A percentile compares a stretch with the other conserved stretches of the same genome.
Conservation (phyloP, 2,797 vertebrate species). For the Coreius guichenoti region DNA sequence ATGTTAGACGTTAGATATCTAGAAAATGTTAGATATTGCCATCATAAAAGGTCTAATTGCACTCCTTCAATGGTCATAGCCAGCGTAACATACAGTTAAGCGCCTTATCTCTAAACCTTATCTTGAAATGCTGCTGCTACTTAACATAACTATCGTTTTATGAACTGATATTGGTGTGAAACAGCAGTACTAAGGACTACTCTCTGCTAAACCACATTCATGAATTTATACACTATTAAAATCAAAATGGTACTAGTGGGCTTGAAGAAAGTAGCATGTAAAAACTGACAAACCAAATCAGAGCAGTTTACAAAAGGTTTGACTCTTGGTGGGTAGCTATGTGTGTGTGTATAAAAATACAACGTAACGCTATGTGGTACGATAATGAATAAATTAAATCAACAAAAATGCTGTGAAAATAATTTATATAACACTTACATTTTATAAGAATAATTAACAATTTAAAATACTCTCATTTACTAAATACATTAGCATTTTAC, state of each 20-base stretch:
- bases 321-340: background rate
- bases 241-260: background rate
- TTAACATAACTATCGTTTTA: background rate
- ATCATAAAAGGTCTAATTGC: slow-evolving; percentile 7
- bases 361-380: background rate
- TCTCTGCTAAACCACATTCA: background rate
- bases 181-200: background rate
- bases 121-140: background rate
- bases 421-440: no score
- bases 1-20: background rate
- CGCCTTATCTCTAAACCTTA: background rate
- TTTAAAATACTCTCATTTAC: no score
- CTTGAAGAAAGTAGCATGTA: background rate
- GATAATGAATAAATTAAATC: background rate
- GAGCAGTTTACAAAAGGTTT: background rate
- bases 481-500: background rate
- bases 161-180: background rate
- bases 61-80: background rate
- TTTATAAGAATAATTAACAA: no score
- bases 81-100: background rate
- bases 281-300: background rate
- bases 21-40: background rate
- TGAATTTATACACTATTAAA: background rate
- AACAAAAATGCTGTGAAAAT: background rate
- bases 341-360: background rate